Base-by-base conservation (phyloP, 2,797 vertebrate species). In the Eutrigla gurnardus region DNA sequence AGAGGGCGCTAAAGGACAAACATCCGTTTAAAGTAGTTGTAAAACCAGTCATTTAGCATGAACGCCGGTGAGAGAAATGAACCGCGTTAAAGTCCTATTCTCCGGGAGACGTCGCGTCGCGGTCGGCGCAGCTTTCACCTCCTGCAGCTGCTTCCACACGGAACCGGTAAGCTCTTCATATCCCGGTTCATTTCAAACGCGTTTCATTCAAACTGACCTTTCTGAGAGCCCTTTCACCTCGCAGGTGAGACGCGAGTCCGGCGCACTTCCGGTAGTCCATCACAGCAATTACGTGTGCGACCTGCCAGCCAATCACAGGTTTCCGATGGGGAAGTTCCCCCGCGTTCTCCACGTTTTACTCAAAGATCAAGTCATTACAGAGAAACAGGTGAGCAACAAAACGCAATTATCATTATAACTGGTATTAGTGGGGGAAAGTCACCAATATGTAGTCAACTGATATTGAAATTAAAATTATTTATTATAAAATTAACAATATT, bases 301-400 rank as follows among this genome's bases (percentile, higher is more conserved):
- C 7, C 91, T 91, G 4, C 85, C 91, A 14, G 25, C 80, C 5
- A 81, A 79, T 17, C 93, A 93, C 79, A 83, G 88, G 64, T 92
- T 92, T 13, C 91, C 90, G 0, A 91, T 93, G 91, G 65, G 17
- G 46, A 91, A 91, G 87, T 91, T 93, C 4, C 87, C 92, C 11
- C 62, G 77, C 3, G 87, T 92, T 2, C 55, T 93, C 12, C 77
- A 87, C 35, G 78, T 49, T 71, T 36, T 93, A 4, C 32, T 92
- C 11, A 36, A 80, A 43, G 93, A 91, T 45, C 90, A 91, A 6
- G 75, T 92, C 58, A 84, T 93, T 2, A 80, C 87, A 35, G 83
- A 91, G n/a, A 78, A 69, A 53, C 92, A 92, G 90, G 92, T 90
- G 85, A 75, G 65, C 9, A 0, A 35, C 25, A 25, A 25, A 25